A percentile compares a stretch with the other conserved stretches of the same genome.
Evolutionary conservation across 2,797 vertebrate species (phyloP).

Genomic region (Sciurus carolinensis): DNA sequence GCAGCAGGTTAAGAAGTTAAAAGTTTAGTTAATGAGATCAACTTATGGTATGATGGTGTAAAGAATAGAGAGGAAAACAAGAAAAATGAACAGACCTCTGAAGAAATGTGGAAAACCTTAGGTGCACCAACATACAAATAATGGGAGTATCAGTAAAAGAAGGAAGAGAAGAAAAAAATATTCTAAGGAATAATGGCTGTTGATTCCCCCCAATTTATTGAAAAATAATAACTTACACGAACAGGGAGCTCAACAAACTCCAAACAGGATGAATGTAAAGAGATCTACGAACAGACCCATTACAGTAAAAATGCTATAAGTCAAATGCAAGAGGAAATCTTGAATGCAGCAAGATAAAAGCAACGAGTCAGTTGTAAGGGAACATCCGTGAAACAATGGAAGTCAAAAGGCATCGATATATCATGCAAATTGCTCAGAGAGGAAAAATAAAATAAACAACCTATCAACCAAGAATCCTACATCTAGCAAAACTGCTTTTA

Average conservation of each 20-base stretch:
- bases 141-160: background rate
- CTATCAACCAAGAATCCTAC: background rate
- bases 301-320: background rate
- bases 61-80: background rate
- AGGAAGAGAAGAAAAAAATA: background rate
- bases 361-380: background rate
- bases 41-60: background rate
- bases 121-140: background rate
- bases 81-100: background rate
- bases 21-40: slow-evolving; percentile 4
- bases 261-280: background rate
- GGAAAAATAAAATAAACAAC: background rate
- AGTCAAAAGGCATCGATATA: background rate
- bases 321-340: slow-evolving; percentile 12
- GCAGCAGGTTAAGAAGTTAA: background rate
- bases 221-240: background rate
- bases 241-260: background rate
- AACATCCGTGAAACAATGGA: background rate
- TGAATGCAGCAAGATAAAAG: slow-evolving; percentile 35
- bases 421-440: background rate
- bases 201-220: background rate
- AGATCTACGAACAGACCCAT: background rate
- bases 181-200: background rate
- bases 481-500: background rate
- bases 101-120: too few species aligned